Evolutionary conservation across 2,888 invertebrate species (phyloP).

Genomic region (Conistra vaccinii): DNA sequence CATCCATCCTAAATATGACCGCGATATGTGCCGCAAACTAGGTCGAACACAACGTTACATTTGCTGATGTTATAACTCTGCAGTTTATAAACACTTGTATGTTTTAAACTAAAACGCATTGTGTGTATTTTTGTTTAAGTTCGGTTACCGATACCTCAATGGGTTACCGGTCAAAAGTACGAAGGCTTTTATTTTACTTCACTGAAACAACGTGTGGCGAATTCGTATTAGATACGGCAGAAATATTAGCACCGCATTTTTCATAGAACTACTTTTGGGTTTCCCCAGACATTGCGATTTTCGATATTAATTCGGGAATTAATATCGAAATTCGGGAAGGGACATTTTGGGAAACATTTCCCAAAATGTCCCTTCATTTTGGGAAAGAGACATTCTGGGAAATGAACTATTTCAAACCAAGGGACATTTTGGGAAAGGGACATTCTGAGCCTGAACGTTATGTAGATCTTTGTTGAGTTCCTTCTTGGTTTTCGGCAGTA

Average conservation of each 20-base stretch:
- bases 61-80: slow-evolving; percentile 40
- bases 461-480: background rate
- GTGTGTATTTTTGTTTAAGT: slow-evolving; percentile 42
- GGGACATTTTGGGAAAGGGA: too few species aligned
- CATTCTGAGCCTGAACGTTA: too few species aligned
- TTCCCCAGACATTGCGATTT: background rate
- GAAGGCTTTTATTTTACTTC: slow-evolving; percentile 16
- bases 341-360: too few species aligned
- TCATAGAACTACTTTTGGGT: background rate
- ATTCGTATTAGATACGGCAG: slow-evolving; percentile 26
- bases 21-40: slow-evolving; percentile 55
- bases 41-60: slow-evolving; percentile 49
- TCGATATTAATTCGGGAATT: too few species aligned
- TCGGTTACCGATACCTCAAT: slow-evolving; percentile 7
- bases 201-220: slow-evolving; percentile 30
- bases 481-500: background rate
- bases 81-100: slow-evolving; percentile 51
- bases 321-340: too few species aligned
- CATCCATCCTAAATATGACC: slow-evolving; percentile 52
- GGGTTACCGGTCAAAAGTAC: slow-evolving; percentile 1
- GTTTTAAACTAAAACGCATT: slow-evolving; percentile 36
- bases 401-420: too few species aligned
- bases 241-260: slow-evolving; percentile 6
- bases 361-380: too few species aligned
- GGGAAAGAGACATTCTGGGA: too few species aligned